Evolutionary conservation across 1,140 invertebrate genomes (phyloP).

Genomic region (Drosophila bifasciata): DNA sequence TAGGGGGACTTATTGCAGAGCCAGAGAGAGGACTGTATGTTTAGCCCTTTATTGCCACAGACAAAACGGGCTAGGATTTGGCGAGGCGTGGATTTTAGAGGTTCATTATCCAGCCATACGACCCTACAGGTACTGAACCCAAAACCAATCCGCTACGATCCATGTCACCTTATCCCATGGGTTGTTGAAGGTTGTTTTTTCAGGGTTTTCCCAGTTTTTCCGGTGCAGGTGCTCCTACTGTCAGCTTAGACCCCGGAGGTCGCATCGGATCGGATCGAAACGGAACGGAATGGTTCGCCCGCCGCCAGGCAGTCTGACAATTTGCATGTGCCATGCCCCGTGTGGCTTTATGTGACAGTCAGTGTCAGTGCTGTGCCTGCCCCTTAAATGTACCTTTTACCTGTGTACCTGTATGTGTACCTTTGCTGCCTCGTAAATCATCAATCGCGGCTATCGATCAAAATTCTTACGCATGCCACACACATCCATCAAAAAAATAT

Average conservation of each 20-base stretch:
- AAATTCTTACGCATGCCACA: conserved; percentile 78
- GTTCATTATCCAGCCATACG: conserved; percentile 65
- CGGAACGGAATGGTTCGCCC: conserved; percentile 1
- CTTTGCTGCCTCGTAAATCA: conserved; percentile 57
- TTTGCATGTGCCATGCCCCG: conserved; percentile 58
- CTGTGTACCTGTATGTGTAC: conserved; percentile 9
- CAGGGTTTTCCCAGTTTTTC: conserved; percentile 52
- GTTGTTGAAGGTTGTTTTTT: not conserved
- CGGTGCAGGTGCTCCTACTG: conserved; percentile 51
- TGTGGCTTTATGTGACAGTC: not conserved
- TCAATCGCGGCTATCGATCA: conserved; percentile 65
- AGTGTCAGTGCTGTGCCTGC: not conserved
- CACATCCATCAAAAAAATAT: conserved; percentile 67
- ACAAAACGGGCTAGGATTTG: conserved; percentile 52
- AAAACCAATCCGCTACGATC: too few relatives aligned
- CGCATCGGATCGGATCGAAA: not conserved
- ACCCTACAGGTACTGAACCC: conserved; percentile 18
- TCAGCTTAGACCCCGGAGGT: conserved; percentile 39
- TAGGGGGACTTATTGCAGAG: conserved; percentile 39
- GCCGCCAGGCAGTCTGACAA: conserved; percentile 68
- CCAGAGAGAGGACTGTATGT: conserved; percentile 25
- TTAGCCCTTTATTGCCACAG: conserved; percentile 54
- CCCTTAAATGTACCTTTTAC: conserved; percentile 8
- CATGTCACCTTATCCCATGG: too few relatives aligned
- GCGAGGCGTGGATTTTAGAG: conserved; percentile 78